Base-by-base conservation (phyloP, 2,797 vertebrate genomes). In the Anisognathus igniventris region DNA sequence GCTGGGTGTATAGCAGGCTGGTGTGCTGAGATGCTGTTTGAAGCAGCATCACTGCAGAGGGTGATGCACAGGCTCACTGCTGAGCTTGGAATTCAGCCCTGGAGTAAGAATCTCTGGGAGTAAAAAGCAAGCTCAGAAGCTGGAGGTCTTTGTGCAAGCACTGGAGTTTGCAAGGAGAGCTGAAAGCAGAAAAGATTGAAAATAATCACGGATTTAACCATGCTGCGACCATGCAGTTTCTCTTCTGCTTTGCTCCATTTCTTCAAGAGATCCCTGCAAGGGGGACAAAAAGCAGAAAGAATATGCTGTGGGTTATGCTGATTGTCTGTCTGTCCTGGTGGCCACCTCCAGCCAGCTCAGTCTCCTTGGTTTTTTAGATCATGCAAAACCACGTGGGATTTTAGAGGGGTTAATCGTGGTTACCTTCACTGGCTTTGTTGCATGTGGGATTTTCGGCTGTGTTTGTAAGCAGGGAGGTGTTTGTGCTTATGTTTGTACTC, bases 161-260 rank as follows among this genome's bases (percentile, higher is more conserved):
- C 75, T 2, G 0, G 65, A 21, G 14, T 40, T 79, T 17, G 44
- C 62, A 35, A 66, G 74, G 28, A 68, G 81, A 85, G 91, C 56
- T 4, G 21, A 85, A 76, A 92, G 47, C 74, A 68, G 62, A 48
- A 39, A 65, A 76, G 28, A 31, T 4, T 40, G 25, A 58, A 66
- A 82, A 82, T 25, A 70, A 40, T 37, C 2, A 6, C 0, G 1
- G 64, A 40, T 73, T 70, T 88, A 66, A 66, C 31, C 57, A 47
- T 6, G 0, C 45, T 19, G 47, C 1, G 0, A 7, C 2, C 0
- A 4, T 30, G 56, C 64, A 17, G 4, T 77, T 90, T 73, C 6
- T 0, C 28, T 92, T 91, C 88, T 76, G 47, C 81, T 92, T 76
- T 45, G 30, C 18, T 51, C 3, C 1, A 2, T 54, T 74, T 47